Percentiles rank a stretch among this genome's conserved stretches.
phyloP scores from a whole-genome alignment of 1,140 invertebrate genomes.

The Drosophila orosa region DNA sequence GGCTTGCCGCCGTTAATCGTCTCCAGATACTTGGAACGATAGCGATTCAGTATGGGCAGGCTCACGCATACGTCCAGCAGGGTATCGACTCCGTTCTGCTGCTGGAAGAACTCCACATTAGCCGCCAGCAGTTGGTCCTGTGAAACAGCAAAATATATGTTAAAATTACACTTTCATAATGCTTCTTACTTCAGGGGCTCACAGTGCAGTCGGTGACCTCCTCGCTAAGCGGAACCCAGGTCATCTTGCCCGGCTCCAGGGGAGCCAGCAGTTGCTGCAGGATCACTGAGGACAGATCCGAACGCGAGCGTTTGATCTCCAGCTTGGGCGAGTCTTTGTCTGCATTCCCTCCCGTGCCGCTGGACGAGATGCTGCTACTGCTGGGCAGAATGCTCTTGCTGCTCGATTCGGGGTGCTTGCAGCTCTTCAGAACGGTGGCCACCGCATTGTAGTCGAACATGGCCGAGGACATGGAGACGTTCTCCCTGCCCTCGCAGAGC shows the following conservation, averaged over 20 bases:
- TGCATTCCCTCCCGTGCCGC: constrained; percentile 66
- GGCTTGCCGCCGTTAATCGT: constrained; percentile 68
- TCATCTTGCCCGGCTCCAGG: constrained; percentile 83
- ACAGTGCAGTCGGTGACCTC: constrained; percentile 77
- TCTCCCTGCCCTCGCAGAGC: constrained; percentile 71
- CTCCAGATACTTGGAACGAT: constrained; percentile 77
- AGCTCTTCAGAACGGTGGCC: constrained; percentile 65
- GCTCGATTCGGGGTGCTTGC: constrained; percentile 70
- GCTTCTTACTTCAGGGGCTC: constrained; percentile 19
- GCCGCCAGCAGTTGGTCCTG: constrained; percentile 86
- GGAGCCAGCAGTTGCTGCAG: constrained; percentile 88
- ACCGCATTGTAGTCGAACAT: constrained; percentile 77
- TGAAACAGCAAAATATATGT: constrained; percentile 27
- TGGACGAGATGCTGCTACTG: constrained; percentile 67
- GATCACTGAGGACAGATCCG: constrained; percentile 87
- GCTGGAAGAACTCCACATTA: constrained; percentile 86
- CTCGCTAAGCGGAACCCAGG: constrained; percentile 80
- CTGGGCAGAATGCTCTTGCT: constrained; percentile 64
- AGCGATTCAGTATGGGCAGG: constrained; percentile 76
- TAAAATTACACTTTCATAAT: neutral
- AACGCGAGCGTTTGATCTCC: constrained; percentile 86
- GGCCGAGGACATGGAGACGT: constrained; percentile 12
- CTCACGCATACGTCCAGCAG: constrained; percentile 72
- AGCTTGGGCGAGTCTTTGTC: constrained; percentile 86
- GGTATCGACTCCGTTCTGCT: constrained; percentile 77